A percentile compares a stretch with the other conserved stretches of the same genome.
Evolutionary conservation across 2,113 vertebrate genomes (phyloP).

Genomic region (Perccottus glenii): DNA sequence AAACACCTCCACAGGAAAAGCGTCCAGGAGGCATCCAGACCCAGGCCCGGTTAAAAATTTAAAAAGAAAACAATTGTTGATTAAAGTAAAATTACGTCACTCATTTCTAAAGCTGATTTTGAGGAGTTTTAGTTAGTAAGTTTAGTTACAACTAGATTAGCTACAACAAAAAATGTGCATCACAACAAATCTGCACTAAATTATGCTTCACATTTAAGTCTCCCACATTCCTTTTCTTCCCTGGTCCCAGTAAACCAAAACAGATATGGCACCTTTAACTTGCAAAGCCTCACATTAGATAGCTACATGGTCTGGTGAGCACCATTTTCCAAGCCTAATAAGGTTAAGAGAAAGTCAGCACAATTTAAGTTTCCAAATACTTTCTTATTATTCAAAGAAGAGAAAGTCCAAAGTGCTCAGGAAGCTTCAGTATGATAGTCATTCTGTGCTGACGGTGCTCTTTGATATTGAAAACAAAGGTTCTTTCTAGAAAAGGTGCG

Average conservation of each 20-base stretch:
- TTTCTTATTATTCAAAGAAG: neutral
- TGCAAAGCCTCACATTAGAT: slow-evolving; percentile 34
- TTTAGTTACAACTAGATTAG: neutral
- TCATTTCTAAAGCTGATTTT: too few relatives aligned
- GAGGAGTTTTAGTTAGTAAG: too few relatives aligned
- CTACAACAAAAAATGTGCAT: neutral
- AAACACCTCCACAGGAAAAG: too few relatives aligned
- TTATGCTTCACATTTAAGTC: neutral
- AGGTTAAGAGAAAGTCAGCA: slow-evolving; percentile 32
- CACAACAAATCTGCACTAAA: neutral
- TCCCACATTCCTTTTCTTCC: neutral
- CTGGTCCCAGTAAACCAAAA: slow-evolving; percentile 29
- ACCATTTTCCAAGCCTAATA: slow-evolving; percentile 58
- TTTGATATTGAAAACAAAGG: too few relatives aligned
- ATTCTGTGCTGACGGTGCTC: too few relatives aligned
- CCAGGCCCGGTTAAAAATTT: too few relatives aligned
- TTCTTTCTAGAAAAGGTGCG: too few relatives aligned
- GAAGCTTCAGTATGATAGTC: too few relatives aligned
- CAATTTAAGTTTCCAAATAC: slow-evolving; percentile 5
- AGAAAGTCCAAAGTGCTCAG: too few relatives aligned
- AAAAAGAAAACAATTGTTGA: too few relatives aligned
- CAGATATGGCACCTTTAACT: slow-evolving; percentile 16
- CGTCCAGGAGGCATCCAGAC: too few relatives aligned
- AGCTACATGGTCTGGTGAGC: slow-evolving; percentile 36
- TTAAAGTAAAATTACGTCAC: too few relatives aligned